Percentiles rank a stretch among this genome's conserved stretches.
Conservation (phyloP, 2,113 vertebrate species). For the Oncorhynchus clarkii region DNA sequence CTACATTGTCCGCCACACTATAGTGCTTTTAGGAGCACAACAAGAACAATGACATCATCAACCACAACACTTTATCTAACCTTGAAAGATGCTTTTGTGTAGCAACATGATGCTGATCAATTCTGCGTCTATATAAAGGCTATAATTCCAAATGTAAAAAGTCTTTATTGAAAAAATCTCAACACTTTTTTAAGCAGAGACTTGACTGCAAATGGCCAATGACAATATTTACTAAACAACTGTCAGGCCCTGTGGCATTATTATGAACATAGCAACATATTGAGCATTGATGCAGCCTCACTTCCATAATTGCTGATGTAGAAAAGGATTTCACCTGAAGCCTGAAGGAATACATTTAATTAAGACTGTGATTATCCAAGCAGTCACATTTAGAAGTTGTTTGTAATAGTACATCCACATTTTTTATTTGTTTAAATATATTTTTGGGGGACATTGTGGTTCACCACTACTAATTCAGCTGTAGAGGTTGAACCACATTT, state of each 20-base stretch:
- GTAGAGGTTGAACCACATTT: too few species aligned
- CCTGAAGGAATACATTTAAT: conserved; percentile 32
- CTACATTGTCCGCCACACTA: not conserved
- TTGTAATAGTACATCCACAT: too few species aligned
- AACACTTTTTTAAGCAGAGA: too few species aligned
- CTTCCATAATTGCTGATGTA: conserved; percentile 32
- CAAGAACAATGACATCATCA: not conserved
- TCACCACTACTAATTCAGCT: too few species aligned
- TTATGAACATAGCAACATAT: conserved; percentile 13
- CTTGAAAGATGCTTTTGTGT: not conserved
- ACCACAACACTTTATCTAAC: not conserved
- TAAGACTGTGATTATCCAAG: conserved; percentile 7
- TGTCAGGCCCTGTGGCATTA: not conserved
- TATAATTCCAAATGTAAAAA: too few species aligned
- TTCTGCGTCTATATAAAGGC: too few species aligned
- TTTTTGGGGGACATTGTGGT: too few species aligned
- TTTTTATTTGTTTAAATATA: too few species aligned
- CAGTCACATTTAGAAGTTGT: too few species aligned
- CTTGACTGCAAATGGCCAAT: too few species aligned
- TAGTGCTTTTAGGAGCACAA: not conserved
- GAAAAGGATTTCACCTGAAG: conserved; percentile 13
- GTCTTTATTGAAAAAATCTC: not conserved
- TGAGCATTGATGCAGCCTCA: conserved; percentile 29
- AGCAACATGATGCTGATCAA: too few species aligned
- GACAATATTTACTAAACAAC: too few species aligned